Base-by-base conservation (phyloP, 2,113 vertebrate species). In the Psettodes erumei region DNA sequence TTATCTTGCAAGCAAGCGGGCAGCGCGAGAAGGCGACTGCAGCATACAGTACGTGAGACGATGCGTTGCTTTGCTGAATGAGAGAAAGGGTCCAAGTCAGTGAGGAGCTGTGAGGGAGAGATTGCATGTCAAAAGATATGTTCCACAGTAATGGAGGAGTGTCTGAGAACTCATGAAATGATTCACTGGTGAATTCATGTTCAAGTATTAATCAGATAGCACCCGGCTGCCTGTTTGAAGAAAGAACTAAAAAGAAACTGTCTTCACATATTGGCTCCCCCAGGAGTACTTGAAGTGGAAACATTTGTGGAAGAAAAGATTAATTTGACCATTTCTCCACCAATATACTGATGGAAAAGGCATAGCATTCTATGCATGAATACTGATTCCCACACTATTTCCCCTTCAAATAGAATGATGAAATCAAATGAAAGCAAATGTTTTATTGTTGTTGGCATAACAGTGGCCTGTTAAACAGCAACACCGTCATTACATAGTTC, bases 101-200 rank as follows among this genome's bases (percentile, higher is more conserved):
- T 54, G 67, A 82, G 75, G 25, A 77, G 47, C 71, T 72, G 42
- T 28, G 19, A 81, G 62, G 77, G 77, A 89, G 85, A 90, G 81
- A 90, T 90, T 84, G 82, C 79, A 84, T 82, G 83, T 89, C 87
- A 90, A 80, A 90, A 84, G 88, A 88, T 79, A 81, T 85, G 74
- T 85, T 83, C 60, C 72, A 61, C 75, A 38, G 79, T 81, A 90
- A 91, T 83, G 53, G 85, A 90, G 73, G 75, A 88, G 74, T 75
- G 89, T 79, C 77, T 81, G 81, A 77, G 83, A 79, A 77, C 86
- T 83, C 74, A 73, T 68, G 73, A 85, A 87, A 73, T 89, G 83
- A 92, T 86, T 79, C 84, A 89, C 70, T 88, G 79, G 81, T 64
- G 82, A 85, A 85, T 87, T 88, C 63, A 43, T 79, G 78, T 82